These are phyloP conservation scores for Antheraea assamensis DNA, from an alignment of 2,888 invertebrate species.

Conservation along the genomic window DNA sequence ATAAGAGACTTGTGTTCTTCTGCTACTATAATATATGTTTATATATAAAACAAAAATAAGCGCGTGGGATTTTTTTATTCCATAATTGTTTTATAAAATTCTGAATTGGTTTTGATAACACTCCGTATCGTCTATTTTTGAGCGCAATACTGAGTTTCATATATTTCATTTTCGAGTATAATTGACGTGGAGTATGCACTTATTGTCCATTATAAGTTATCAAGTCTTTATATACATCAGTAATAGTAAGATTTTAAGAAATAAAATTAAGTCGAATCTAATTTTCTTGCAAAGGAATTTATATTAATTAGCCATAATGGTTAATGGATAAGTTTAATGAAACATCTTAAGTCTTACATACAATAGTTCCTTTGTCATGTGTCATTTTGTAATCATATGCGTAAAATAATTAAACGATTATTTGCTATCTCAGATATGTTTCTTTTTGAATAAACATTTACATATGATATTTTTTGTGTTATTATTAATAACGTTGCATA, in stretches of 20 bases:
- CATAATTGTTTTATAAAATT: too few species aligned
- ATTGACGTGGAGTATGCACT: background rate
- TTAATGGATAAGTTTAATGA: slow-evolving; percentile 59
- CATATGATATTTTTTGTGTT: slow-evolving; percentile 55
- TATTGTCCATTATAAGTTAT: background rate
- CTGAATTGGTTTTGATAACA: too few species aligned
- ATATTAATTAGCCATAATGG: slow-evolving; percentile 70
- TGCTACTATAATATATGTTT: too few species aligned
- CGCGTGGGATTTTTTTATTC: too few species aligned
- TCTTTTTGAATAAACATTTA: slow-evolving; percentile 78
- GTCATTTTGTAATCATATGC: slow-evolving; percentile 78
- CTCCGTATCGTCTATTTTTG: too few species aligned
- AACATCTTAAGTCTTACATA: slow-evolving; percentile 76
- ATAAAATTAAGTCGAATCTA: slow-evolving; percentile 28
- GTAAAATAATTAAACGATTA: slow-evolving; percentile 75
- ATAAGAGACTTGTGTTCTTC: too few species aligned
- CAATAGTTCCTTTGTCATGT: slow-evolving; percentile 82
- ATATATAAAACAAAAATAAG: too few species aligned
- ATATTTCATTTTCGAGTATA: background rate
- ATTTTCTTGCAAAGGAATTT: slow-evolving; percentile 48
- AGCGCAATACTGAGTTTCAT: too few species aligned
- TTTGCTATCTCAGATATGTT: slow-evolving; percentile 81
- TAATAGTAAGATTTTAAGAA: background rate
- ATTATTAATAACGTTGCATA: slow-evolving; percentile 14
- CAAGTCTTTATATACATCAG: background rate